These are phyloP conservation scores for Stercorarius parasiticus DNA, from an alignment of 2,113 vertebrate genomes.

Conservation along the genomic window DNA sequence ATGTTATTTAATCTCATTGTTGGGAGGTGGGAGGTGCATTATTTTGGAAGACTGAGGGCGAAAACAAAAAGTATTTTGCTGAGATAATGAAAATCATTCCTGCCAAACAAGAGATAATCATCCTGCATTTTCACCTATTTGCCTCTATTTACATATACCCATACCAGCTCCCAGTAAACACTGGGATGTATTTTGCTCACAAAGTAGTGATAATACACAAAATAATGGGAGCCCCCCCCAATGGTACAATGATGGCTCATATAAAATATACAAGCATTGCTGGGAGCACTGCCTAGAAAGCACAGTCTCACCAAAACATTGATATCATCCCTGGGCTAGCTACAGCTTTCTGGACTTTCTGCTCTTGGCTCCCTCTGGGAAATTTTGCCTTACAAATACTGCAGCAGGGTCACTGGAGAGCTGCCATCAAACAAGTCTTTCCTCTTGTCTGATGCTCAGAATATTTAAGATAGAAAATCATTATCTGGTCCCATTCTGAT, in stretches of 20 bases:
- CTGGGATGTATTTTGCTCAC: not conserved
- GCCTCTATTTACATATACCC: not conserved
- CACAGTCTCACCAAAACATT: not conserved
- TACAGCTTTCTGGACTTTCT: not conserved
- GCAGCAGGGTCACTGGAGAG: not conserved
- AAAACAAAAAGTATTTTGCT: slow-evolving; percentile 35
- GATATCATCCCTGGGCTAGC: not conserved
- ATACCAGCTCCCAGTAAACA: not conserved
- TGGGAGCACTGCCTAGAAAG: not conserved
- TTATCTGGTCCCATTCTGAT: not conserved
- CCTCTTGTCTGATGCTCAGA: not conserved
- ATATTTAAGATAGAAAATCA: not conserved
- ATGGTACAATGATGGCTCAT: not conserved
- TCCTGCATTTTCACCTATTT: not conserved
- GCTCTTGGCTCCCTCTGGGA: not conserved
- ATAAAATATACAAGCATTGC: not conserved
- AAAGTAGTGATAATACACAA: not conserved
- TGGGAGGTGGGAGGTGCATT: not conserved
- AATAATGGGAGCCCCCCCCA: not conserved
- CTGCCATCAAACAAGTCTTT: not conserved
- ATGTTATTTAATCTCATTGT: slow-evolving; percentile 1
- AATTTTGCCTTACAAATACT: not conserved
- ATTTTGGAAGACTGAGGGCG: not conserved
- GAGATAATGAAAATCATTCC: not conserved
- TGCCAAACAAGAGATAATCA: not conserved